Evolutionary conservation across 2,797 vertebrate species (phyloP).

Genomic region (Scolopax bukidnonensis): DNA sequence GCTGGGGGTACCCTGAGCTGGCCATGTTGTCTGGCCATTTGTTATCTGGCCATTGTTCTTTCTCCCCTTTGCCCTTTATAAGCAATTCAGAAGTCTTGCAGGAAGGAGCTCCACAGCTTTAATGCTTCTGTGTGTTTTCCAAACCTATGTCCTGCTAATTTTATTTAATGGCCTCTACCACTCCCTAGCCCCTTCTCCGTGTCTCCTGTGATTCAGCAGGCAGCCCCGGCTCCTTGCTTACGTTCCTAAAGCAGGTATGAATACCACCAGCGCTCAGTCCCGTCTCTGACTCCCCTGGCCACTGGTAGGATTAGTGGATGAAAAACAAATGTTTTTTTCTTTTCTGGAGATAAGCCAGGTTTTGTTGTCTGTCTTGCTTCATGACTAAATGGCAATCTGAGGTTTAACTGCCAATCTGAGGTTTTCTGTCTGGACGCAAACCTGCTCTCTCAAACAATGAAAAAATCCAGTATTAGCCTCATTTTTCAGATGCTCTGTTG

Average conservation of each 20-base stretch:
- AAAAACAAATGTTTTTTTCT: background rate
- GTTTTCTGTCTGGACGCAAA: background rate
- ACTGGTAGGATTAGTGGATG: background rate
- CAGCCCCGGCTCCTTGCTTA: background rate
- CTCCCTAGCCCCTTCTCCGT: background rate
- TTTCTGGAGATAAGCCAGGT: background rate
- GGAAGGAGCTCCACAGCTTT: background rate
- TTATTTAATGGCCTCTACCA: background rate
- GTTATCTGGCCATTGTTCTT: background rate
- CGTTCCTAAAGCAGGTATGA: background rate
- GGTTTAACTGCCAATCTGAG: background rate
- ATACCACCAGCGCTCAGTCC: background rate
- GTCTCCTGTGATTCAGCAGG: background rate
- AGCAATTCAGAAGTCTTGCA: background rate
- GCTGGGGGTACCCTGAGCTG: background rate
- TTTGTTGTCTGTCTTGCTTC: background rate
- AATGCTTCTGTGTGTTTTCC: background rate
- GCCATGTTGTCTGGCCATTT: fast-evolving
- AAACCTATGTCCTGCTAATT: background rate
- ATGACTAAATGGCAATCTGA: background rate
- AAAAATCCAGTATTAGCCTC: background rate
- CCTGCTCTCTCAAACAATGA: background rate
- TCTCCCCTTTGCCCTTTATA: background rate
- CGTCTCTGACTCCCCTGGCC: background rate
- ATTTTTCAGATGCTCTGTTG: background rate